phyloP scores from a whole-genome alignment of 2,797 vertebrate genomes.

The Schizothorax lantsangensis region DNA sequence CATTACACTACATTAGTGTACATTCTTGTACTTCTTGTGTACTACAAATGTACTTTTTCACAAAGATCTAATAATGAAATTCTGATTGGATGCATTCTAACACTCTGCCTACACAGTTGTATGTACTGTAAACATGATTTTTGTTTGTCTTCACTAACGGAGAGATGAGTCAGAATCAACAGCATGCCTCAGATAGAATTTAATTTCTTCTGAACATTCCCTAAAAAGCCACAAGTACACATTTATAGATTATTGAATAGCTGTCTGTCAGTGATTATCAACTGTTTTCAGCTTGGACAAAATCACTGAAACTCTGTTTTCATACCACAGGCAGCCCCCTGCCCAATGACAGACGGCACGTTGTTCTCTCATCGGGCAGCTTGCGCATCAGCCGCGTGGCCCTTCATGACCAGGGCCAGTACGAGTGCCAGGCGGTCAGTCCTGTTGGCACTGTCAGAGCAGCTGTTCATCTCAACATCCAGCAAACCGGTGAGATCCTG shows the following conservation, averaged over 20 bases:
- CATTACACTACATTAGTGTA: background rate
- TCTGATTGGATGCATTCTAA: background rate
- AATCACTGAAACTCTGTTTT: background rate
- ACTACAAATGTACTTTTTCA: background rate
- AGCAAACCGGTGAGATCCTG: conserved; percentile 87
- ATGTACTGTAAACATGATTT: background rate
- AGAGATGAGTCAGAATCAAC: background rate
- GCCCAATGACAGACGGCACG: conserved; percentile 90
- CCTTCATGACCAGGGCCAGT: conserved; percentile 94
- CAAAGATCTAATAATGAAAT: background rate
- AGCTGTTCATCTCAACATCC: conserved; percentile 86
- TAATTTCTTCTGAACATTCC: background rate
- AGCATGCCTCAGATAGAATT: background rate
- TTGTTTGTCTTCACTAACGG: background rate
- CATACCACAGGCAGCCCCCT: conserved; percentile 83
- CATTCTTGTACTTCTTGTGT: no score
- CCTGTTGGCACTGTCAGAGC: conserved; percentile 87
- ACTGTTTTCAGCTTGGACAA: background rate
- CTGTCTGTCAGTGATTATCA: background rate
- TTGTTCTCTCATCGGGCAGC: conserved; percentile 87
- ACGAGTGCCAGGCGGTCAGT: conserved; percentile 96
- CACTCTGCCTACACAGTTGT: background rate
- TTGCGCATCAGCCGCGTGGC: conserved; percentile 91
- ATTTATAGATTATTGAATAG: background rate
- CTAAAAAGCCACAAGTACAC: background rate